Evolutionary conservation across 2,797 vertebrate genomes (phyloP), one percentile per base, ranked within the genome.

Genomic region (Poeciliopsis turneri): DNA sequence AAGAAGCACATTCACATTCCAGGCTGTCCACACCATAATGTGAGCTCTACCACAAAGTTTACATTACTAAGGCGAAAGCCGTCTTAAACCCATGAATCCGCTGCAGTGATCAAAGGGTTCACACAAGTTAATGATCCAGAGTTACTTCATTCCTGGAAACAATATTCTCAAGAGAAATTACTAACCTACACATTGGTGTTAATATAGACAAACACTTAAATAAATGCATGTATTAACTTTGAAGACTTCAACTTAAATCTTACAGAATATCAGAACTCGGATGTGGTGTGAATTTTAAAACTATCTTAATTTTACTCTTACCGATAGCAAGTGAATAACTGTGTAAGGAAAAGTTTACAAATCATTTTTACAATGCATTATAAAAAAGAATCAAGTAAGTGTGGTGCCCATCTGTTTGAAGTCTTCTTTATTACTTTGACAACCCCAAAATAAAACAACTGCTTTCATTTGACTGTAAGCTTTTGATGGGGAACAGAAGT

Each of bases 1-100:
- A 85, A 89, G 90, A 82, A 90, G 86, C 81, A 87, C 88, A 88
- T 84, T 89, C 77, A 84, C 69, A 0, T 92, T 84, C 89, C 83
- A 79, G 89, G 88, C 86, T 79, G 49, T 87, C 85, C 77, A 78
- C 86, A 71, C 74, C 86, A 84, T 30, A 81, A 89, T 89, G 91
- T 79, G 90, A 92, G 87, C 86, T 88, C 83, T 77, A 71, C 84
- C 78, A 47, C 88, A 77, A 69, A 74, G 84, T 86, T 86, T 20
- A 77, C 77, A 82, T 86, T 83, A 86, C 90, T 86, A 78, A 83
- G 73, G 92, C 86, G 88, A 90, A 72, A 89, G 85, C 69, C 77
- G 84, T 75, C 75, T 81, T 82, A 86, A 89, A 89, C 80, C 90
- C 84, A 84, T 81, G 82, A 81, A 81, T 80, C 86, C 78, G 90